Conservation (phyloP, 1,140 invertebrate genomes). For the Anastrepha ludens region DNA sequence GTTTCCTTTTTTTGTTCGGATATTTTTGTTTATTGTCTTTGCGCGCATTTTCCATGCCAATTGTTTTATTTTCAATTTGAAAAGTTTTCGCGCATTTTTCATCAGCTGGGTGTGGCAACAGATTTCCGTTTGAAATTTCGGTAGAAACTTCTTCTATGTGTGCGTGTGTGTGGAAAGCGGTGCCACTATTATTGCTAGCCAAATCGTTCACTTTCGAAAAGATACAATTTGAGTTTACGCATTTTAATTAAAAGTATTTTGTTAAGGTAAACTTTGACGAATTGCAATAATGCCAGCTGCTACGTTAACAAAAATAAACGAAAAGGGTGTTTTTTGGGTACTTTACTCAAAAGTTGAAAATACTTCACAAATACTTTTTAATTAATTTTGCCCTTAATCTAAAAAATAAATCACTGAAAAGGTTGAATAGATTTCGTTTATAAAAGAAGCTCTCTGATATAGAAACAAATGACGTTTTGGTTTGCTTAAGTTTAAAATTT, state of each 20-base stretch:
- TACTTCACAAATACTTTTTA: conserved; percentile 24
- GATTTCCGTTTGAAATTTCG: conserved; percentile 28
- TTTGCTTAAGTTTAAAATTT: too few species aligned
- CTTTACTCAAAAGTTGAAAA: background rate
- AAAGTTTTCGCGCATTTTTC: conserved; percentile 51
- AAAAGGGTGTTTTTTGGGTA: background rate
- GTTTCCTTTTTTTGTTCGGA: background rate
- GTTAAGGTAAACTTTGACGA: conserved; percentile 26
- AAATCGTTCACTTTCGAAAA: background rate
- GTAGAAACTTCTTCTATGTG: background rate
- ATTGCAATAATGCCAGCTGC: background rate
- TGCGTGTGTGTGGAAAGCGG: background rate
- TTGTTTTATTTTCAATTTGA: conserved; percentile 50
- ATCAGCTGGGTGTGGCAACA: conserved; percentile 35
- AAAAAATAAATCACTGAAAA: background rate
- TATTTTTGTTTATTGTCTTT: conserved; percentile 20
- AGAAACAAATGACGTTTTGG: too few species aligned
- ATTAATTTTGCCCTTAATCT: background rate
- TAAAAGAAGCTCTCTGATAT: too few species aligned
- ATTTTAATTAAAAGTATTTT: conserved; percentile 52
- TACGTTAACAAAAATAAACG: background rate
- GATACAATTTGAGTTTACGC: conserved; percentile 49
- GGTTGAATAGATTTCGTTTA: too few species aligned
- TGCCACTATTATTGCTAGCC: background rate
- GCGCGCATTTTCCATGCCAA: conserved; percentile 50